phyloP scores from a whole-genome alignment of 2,113 vertebrate genomes.

The Cavia porcellus region DNA sequence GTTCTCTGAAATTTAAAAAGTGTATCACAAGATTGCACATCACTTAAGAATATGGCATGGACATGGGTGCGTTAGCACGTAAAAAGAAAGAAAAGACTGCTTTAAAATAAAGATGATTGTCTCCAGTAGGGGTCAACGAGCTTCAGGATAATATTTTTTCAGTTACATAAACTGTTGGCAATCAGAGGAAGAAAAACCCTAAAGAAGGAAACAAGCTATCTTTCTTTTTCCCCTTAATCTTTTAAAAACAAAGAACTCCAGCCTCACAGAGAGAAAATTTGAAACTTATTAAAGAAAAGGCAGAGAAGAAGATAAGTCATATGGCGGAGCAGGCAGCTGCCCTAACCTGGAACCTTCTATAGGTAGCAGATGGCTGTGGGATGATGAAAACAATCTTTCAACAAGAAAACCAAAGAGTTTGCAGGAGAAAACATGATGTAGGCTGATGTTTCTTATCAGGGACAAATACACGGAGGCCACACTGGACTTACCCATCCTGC shows the following conservation, averaged over 20 bases:
- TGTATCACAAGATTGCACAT: not conserved
- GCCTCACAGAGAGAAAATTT: not conserved
- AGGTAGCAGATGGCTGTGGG: not conserved
- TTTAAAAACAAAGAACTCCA: not conserved
- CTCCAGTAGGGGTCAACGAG: not conserved
- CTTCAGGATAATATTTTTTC: conserved; percentile 40
- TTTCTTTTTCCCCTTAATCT: not conserved
- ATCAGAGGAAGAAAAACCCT: not conserved
- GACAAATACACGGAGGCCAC: not conserved
- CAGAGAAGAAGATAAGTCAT: not conserved
- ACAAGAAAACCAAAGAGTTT: not conserved
- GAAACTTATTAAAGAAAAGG: conserved; percentile 13
- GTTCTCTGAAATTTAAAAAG: conserved; percentile 25
- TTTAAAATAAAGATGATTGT: not conserved
- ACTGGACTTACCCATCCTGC: conserved; percentile 87
- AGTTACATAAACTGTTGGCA: conserved; percentile 39
- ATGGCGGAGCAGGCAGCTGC: not conserved
- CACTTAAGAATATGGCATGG: not conserved
- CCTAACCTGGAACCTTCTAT: not conserved
- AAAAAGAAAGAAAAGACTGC: not conserved
- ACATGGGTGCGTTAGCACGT: not conserved
- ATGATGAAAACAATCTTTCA: not conserved
- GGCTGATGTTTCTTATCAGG: not conserved
- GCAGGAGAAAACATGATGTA: not conserved
- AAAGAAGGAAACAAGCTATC: conserved; percentile 36